Conservation (phyloP, 2,113 vertebrate genomes). For the Xenopus borealis region DNA sequence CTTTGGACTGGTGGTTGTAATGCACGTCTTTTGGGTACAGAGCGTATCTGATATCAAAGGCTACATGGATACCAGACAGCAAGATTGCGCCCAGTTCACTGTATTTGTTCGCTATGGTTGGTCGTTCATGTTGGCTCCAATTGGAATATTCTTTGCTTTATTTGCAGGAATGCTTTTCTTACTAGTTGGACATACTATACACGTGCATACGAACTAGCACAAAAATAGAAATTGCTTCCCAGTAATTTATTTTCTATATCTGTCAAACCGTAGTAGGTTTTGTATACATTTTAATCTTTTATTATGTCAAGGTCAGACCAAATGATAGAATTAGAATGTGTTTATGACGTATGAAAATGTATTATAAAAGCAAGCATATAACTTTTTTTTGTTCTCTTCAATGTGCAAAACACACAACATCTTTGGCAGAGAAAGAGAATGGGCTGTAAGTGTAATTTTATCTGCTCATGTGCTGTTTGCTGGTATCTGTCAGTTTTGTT, state of each 20-base stretch:
- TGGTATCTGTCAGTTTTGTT: conserved; percentile 40
- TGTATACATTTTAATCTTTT: not conserved
- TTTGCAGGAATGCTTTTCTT: conserved; percentile 88
- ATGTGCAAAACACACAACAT: not conserved
- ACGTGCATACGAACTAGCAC: conserved; percentile 66
- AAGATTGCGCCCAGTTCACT: conserved; percentile 68
- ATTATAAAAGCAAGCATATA: not conserved
- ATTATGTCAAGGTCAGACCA: conserved; percentile 21
- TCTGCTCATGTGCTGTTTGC: conserved; percentile 43
- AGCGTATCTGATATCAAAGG: conserved; percentile 76
- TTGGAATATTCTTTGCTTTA: conserved; percentile 85
- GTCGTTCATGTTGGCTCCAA: conserved; percentile 89
- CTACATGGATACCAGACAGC: conserved; percentile 65
- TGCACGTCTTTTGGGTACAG: conserved; percentile 85
- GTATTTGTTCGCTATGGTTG: conserved; percentile 79
- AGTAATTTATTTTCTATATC: not conserved
- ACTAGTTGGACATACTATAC: conserved; percentile 77
- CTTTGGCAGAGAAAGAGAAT: conserved; percentile 46
- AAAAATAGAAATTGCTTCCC: not conserved
- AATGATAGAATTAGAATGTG: conserved; percentile 10
- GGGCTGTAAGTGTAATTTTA: conserved; percentile 46
- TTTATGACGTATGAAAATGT: not conserved
- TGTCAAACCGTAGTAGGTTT: not conserved
- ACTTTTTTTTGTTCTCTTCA: not conserved
- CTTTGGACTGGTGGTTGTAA: conserved; percentile 78